Conservation (phyloP, 2,113 vertebrate species). For the Nyctereutes procyonoides region DNA sequence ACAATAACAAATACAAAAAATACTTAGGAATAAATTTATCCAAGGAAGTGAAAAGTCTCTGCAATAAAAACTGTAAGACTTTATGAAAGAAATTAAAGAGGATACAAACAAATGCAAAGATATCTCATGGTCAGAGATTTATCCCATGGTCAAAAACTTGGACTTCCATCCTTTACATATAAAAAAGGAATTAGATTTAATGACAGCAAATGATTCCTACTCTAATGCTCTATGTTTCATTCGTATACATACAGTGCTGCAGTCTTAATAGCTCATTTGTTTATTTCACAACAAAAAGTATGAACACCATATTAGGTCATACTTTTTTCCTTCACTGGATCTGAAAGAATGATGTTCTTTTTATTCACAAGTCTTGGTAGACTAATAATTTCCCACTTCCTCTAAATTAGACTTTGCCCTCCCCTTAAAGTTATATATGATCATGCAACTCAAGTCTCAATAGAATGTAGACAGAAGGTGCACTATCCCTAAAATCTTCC, state of each 20-base stretch:
- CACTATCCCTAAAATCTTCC: not conserved
- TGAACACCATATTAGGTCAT: not conserved
- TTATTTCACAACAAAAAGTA: not conserved
- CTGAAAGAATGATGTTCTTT: not conserved
- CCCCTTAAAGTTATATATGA: not conserved
- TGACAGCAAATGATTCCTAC: not conserved
- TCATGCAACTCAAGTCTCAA: not conserved
- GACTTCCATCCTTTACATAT: not conserved
- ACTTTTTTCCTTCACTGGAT: not conserved
- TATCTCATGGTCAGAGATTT: not conserved
- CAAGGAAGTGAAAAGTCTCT: constrained; percentile 3
- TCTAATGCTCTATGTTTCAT: not conserved
- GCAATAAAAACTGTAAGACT: not conserved
- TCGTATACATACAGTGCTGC: not conserved
- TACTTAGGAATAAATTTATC: not conserved
- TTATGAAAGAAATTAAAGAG: not conserved
- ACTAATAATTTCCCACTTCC: not conserved
- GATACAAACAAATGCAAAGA: not conserved
- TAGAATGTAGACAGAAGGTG: not conserved
- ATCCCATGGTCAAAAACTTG: not conserved
- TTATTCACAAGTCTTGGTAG: not conserved
- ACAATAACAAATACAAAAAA: not conserved
- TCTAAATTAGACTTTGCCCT: not conserved
- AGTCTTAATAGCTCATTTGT: not conserved
- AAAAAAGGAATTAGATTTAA: not conserved